Base-by-base conservation (phyloP, 2,888 invertebrate genomes). In the Argynnis bischoffii region DNA sequence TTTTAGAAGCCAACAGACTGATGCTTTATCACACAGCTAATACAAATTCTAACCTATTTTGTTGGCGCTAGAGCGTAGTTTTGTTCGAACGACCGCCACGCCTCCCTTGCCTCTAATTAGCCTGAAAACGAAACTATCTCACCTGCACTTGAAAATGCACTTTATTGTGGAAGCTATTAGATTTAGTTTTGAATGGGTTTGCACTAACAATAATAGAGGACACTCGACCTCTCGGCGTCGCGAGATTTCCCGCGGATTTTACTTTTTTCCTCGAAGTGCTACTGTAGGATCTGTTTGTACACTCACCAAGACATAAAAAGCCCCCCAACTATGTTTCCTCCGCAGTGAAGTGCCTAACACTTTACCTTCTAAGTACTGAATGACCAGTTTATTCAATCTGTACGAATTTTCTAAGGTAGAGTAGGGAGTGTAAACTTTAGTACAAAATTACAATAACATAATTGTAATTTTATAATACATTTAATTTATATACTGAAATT, bases 91-190 rank as follows among this genome's bases (percentile, higher is more conserved):
- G 65, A 48, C 48, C 65, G 67, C 68, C 72, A 75, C 74, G 75
- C 77, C 81, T 82, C 87, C 82, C 85, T 81, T 78, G 82, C 76
- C 80, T 81, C 88, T 91, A 90, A 91, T 91, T 91, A 92, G 91
- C 91, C 85, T 89, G 85, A 87, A 89, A 89, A 88, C 84, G 81
- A 82, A 81, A 81, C 79, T 81, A 78, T 76, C 72, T 59, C 55
- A 53, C 35, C 61, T 55, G 26, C 69, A 69, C 66, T 68, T 69
- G 57, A 80, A 72, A 76, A 68, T 76, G 67, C 74, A 75, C 81
- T 77, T 75, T 87, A 80, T 70, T 26, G 1, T 14, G 8, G n/a
- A 14, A n/a, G 21, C 1, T 6, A 55, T 81, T 84, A 75, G 78
- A 84, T 77, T 73, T 71, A 61, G 67, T 80, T 81, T 76, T 14